phyloP scores from a whole-genome alignment of 2,888 invertebrate genomes.

The Xanthorhoe designata region DNA sequence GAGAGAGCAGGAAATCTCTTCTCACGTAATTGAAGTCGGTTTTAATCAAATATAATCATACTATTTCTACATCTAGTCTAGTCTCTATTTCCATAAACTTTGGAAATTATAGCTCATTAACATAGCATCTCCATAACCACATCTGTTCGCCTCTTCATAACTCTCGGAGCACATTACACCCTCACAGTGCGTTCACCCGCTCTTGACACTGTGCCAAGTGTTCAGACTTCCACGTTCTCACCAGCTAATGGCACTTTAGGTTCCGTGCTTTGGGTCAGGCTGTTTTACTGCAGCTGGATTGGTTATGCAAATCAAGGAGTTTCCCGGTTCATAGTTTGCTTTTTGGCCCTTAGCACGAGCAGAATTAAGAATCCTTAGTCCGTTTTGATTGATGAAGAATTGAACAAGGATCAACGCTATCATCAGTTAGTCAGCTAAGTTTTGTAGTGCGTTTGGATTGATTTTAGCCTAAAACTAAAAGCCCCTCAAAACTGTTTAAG shows the following conservation, averaged over 20 bases:
- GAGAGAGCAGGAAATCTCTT: no score
- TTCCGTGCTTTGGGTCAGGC: slow-evolving; percentile 2
- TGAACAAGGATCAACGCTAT: no score
- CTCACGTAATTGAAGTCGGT: no score
- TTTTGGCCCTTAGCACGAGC: neutral
- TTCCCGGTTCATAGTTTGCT: neutral
- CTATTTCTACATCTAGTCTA: no score
- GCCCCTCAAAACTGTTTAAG: no score
- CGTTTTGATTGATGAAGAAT: no score
- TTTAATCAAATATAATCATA: no score
- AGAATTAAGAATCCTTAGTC: no score
- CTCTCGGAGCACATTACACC: slow-evolving; percentile 30
- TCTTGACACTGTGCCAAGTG: slow-evolving; percentile 39
- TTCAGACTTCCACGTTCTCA: slow-evolving; percentile 18
- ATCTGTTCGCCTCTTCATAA: slow-evolving; percentile 5
- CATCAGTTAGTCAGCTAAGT: no score
- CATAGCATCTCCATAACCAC: neutral
- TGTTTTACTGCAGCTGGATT: neutral
- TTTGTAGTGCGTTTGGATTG: no score
- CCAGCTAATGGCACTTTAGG: slow-evolving; percentile 19
- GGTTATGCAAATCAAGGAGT: slow-evolving; percentile 2
- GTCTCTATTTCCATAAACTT: neutral
- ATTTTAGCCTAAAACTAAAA: no score
- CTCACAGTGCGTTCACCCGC: slow-evolving; percentile 44
- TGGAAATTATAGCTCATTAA: neutral